Evolutionary conservation across 1,140 invertebrate genomes (phyloP), one percentile per base, ranked within the genome.

Genomic region (Calephelis nemesis): DNA sequence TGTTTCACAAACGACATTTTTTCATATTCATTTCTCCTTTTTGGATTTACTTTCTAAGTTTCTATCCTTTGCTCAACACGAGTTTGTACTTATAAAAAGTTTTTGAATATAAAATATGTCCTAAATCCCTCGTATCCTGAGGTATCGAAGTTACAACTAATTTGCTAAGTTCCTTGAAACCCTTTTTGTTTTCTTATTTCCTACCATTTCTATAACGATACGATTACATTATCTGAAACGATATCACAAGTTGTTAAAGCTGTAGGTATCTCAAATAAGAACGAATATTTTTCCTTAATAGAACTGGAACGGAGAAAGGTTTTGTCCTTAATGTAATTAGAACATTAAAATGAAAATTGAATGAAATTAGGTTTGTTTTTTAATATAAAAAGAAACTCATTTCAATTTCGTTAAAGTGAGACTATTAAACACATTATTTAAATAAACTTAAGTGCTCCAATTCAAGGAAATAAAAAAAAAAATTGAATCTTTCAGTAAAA

Each of bases 1-100:
- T 70, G 58, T 67, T 48, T 40, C 60, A 47, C 15, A 58, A 39
- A 71, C 48, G 49, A 50, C 62, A 67, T 52, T 54, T 71, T 67
- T 66, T 48, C 39, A 52, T 67, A 67, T 71, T 71, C 45, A 67
- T 65, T 50, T 47, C 62, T 66, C 54, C 64, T 50, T 70, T 70
- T 69, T 70, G 42, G 40, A 62, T 30, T 12, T 39, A 40, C 19
- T 12, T 58, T 30, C 11, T 11, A 58, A 58, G 54, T 58, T 58
- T 58, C 19, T 54, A 54, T 54, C 52, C 52, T 54, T 54, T 54
- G 6, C 42, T 9, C 8, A 45, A 54, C 15, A 30, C 15, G 52
- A 19, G 13, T 54, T 5, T 54, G 52, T 54, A 10, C 19, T 54
- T 11, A 11, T 4, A 11, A 54, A 54, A 54, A 8, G 15, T 54